A percentile compares a stretch with the other conserved stretches of the same genome.
phyloP scores from a whole-genome alignment of 2,113 vertebrate genomes.

The Petroica traversi region DNA sequence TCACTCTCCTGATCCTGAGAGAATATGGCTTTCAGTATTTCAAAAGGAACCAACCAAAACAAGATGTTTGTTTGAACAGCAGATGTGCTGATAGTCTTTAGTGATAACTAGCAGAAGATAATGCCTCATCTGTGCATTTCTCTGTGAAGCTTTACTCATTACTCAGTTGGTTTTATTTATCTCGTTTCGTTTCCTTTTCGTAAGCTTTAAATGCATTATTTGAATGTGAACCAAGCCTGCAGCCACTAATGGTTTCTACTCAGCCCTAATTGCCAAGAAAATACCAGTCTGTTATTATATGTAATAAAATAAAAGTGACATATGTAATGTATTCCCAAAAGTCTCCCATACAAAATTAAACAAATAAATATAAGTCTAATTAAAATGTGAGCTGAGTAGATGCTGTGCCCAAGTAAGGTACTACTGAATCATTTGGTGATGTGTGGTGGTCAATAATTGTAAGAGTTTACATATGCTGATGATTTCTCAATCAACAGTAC shows the following conservation, averaged over 20 bases:
- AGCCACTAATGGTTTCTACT: not conserved
- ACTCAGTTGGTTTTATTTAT: not conserved
- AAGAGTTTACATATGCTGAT: not conserved
- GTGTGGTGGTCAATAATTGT: not conserved
- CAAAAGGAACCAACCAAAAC: not conserved
- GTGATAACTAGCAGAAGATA: not conserved
- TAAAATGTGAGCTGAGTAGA: not conserved
- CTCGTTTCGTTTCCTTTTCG: not conserved
- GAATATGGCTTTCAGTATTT: not conserved
- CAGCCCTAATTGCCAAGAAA: not conserved
- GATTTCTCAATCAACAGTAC: not conserved
- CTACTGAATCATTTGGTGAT: not conserved
- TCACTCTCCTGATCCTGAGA: not conserved
- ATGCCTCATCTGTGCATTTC: not conserved
- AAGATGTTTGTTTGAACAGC: not conserved
- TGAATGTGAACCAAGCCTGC: not conserved
- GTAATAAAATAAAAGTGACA: not conserved
- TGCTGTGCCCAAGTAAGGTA: not conserved
- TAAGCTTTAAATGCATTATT: not conserved
- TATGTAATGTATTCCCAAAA: not conserved
- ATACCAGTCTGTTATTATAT: not conserved
- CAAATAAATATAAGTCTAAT: not conserved
- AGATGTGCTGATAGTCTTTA: not conserved
- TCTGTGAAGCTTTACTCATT: not conserved
- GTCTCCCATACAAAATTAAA: not conserved